Evolutionary conservation across 2,797 vertebrate genomes (phyloP).

Genomic region (Xiphophorus birchmanni): DNA sequence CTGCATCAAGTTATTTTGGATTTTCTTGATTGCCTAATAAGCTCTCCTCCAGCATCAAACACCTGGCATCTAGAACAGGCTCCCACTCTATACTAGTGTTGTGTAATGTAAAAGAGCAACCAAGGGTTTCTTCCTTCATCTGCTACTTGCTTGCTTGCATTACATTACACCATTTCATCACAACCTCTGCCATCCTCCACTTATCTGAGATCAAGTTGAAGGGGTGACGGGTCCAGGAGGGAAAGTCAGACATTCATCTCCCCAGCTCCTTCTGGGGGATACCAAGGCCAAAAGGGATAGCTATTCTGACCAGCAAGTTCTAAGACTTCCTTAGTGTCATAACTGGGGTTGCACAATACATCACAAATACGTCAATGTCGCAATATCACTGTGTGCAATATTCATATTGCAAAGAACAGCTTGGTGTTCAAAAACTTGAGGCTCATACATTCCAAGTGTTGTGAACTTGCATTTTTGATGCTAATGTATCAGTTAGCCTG

Average conservation of each 20-base stretch:
- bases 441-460: neutral
- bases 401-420: neutral
- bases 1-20: neutral
- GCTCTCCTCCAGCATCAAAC: neutral
- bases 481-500: neutral
- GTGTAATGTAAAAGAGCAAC: neutral
- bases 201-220: neutral
- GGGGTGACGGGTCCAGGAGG: neutral
- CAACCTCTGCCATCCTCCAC: neutral
- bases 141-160: neutral
- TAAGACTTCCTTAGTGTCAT: neutral
- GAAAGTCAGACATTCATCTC: neutral
- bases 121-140: neutral
- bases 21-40: neutral
- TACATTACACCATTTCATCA: neutral
- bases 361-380: neutral
- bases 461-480: neutral
- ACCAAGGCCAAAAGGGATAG: neutral
- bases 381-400: neutral
- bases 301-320: neutral
- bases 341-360: neutral
- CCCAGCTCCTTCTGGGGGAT: neutral
- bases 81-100: neutral
- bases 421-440: neutral
- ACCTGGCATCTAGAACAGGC: neutral